Conservation (phyloP, 2,888 invertebrate genomes). For the Clusia tigrina region DNA sequence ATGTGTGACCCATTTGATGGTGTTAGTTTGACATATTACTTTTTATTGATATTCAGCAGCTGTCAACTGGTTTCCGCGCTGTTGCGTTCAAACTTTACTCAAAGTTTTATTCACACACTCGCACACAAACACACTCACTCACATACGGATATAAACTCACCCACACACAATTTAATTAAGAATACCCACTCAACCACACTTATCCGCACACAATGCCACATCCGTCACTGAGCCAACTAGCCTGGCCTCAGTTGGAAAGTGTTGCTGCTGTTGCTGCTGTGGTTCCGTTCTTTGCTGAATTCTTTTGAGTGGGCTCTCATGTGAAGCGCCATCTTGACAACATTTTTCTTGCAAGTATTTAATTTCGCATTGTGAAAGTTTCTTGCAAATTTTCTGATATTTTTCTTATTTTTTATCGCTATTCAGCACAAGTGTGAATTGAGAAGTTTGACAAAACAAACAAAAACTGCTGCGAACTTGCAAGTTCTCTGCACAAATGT, state of each 20-base stretch:
- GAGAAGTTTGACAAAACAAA: too few relatives aligned
- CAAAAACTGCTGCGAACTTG: too few relatives aligned
- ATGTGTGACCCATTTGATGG: background rate
- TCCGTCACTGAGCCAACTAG: conserved; percentile 1
- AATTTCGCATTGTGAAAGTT: background rate
- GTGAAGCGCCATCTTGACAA: background rate
- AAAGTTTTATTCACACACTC: conserved; percentile 1
- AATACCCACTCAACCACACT: too few relatives aligned
- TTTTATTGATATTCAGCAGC: conserved; percentile 54
- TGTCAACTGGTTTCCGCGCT: conserved; percentile 33
- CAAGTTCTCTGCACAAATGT: too few relatives aligned
- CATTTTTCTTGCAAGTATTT: background rate
- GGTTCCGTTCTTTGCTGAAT: background rate
- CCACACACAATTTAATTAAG: conserved; percentile 48
- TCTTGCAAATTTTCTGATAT: background rate
- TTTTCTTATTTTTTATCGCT: background rate
- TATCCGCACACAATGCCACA: too few relatives aligned
- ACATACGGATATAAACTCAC: background rate
- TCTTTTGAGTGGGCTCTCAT: background rate
- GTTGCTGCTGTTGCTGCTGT: background rate
- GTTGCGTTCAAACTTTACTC: conserved; percentile 1
- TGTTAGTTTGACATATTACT: conserved; percentile 27
- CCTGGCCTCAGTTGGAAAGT: background rate
- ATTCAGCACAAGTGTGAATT: too few relatives aligned
- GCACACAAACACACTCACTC: background rate